Evolutionary conservation across 2,888 invertebrate species (phyloP).

Genomic region (Dorcus hopei): DNA sequence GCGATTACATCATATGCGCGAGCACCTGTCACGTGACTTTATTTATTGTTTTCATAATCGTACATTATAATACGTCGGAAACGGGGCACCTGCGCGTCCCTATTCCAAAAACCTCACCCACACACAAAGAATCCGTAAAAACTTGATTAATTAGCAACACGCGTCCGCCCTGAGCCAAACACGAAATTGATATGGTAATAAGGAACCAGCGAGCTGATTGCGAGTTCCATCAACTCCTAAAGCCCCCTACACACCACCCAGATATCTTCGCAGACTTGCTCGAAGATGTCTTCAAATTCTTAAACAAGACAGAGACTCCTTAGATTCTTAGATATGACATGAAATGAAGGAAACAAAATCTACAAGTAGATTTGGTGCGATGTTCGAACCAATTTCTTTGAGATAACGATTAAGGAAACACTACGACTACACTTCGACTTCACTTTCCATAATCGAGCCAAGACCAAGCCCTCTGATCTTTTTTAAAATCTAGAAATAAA

Average conservation of each 20-base stretch:
- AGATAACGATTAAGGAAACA: no score
- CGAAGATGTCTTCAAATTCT: no score
- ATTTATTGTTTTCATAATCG: constrained; percentile 34
- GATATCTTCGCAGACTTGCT: background rate
- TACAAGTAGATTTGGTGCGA: no score
- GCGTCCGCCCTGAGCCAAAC: constrained; percentile 26
- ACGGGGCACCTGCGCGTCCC: constrained; percentile 29
- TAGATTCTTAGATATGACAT: no score
- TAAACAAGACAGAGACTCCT: no score
- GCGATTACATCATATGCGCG: constrained; percentile 34
- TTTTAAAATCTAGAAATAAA: no score
- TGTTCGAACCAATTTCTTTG: no score
- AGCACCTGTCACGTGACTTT: constrained; percentile 37
- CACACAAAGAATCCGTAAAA: constrained; percentile 31
- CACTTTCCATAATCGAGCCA: no score
- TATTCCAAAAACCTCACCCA: constrained; percentile 21
- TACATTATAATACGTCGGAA: constrained; percentile 30
- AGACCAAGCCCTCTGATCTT: no score
- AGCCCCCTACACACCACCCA: background rate
- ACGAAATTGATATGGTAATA: constrained; percentile 35
- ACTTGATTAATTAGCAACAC: constrained; percentile 34
- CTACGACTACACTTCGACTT: no score
- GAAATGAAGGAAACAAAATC: no score
- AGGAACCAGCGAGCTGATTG: constrained; percentile 10
- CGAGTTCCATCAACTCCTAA: background rate